Conservation (phyloP, 2,113 vertebrate species). For the Struthidea cinerea region DNA sequence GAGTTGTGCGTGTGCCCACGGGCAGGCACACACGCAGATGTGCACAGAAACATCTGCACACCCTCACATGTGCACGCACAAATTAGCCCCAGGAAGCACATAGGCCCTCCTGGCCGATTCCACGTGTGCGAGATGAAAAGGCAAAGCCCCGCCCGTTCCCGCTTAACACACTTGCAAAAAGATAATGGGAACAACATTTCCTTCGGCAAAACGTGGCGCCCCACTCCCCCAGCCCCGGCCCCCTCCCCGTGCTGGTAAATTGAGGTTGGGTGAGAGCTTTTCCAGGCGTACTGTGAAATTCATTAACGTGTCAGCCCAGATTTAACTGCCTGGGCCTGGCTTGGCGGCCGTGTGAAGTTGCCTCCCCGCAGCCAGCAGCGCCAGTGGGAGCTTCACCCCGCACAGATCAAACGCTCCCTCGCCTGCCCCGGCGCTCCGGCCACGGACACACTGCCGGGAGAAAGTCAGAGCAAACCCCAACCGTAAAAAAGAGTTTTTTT, state of each 20-base stretch:
- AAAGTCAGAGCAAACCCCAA: not conserved
- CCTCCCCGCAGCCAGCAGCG: not conserved
- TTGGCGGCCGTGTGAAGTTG: not conserved
- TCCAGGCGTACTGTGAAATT: conserved; percentile 71
- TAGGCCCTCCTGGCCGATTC: not conserved
- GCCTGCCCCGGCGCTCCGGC: accelerated
- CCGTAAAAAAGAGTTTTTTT: not conserved
- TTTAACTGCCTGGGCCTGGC: conserved; percentile 60
- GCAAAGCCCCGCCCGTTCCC: not conserved
- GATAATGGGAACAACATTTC: conserved; percentile 68
- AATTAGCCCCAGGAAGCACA: not conserved
- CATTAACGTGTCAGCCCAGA: conserved; percentile 63
- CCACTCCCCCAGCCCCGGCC: not conserved
- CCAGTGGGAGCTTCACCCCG: not conserved
- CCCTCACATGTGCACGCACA: not conserved
- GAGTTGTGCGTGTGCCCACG: accelerated
- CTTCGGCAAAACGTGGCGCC: not conserved
- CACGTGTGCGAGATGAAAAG: conserved; percentile 46
- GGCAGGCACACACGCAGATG: not conserved
- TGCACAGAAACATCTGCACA: not conserved
- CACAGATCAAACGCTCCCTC: not conserved
- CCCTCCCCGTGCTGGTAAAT: not conserved
- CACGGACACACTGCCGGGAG: accelerated
- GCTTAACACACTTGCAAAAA: conserved; percentile 28
- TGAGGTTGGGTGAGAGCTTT: conserved; percentile 64